These are phyloP conservation scores for Rhabdophis nuchalis DNA, from an alignment of 2,797 vertebrate genomes.

Conservation along the genomic window DNA sequence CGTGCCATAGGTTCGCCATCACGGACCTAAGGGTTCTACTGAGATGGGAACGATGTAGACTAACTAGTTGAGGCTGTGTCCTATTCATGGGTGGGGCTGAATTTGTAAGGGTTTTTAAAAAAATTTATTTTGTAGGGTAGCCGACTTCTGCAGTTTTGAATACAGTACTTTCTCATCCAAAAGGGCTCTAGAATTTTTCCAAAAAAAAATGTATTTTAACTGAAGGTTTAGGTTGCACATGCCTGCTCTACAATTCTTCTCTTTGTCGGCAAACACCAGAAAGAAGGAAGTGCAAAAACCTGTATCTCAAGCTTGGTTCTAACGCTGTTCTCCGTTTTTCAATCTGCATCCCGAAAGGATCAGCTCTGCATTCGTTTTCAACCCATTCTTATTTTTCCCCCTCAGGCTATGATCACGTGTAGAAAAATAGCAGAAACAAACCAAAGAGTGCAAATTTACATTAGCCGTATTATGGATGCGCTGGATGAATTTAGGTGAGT, in stretches of 20 bases:
- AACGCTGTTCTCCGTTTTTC: not conserved
- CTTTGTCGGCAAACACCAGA: not conserved
- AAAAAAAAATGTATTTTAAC: not conserved
- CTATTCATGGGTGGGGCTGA: not conserved
- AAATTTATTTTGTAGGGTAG: not conserved
- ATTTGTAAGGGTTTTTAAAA: not conserved
- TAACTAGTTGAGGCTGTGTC: not conserved
- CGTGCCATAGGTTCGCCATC: too few relatives aligned
- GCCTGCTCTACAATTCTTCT: not conserved
- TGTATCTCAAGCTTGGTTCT: not conserved
- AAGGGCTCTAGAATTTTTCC: not conserved
- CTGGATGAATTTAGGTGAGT: slow-evolving; percentile 84
- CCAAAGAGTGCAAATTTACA: slow-evolving; percentile 83
- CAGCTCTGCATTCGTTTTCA: slow-evolving; percentile 28
- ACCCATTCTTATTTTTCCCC: slow-evolving; percentile 56
- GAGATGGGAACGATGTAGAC: not conserved
- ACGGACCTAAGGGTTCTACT: not conserved
- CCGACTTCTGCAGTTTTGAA: not conserved
- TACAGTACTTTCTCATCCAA: not conserved
- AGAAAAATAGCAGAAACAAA: slow-evolving; percentile 83
- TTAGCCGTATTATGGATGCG: slow-evolving; percentile 83
- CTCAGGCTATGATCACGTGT: slow-evolving; percentile 84
- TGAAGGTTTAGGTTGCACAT: not conserved
- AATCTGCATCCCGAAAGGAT: slow-evolving; percentile 12
- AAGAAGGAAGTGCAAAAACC: not conserved